Evolutionary conservation across 2,888 invertebrate species (phyloP).

Genomic region (Craniophora ligustri): DNA sequence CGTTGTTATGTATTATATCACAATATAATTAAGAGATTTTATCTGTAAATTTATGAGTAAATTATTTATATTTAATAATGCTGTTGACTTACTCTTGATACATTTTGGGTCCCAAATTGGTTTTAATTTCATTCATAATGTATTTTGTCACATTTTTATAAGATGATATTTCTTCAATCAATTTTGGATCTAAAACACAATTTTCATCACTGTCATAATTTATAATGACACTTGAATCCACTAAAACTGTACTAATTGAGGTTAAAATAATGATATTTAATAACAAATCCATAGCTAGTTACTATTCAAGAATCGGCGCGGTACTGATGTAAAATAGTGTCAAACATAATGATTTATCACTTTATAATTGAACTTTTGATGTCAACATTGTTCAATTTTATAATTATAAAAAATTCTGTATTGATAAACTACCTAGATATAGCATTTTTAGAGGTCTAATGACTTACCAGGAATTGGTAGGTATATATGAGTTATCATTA

Average conservation of each 20-base stretch:
- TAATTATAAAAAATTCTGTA: too few species aligned
- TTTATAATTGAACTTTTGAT: conserved; percentile 34
- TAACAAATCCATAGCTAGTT: conserved; percentile 31
- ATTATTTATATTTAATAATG: background rate
- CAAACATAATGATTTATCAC: too few species aligned
- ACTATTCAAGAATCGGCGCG: conserved; percentile 6
- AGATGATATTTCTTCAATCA: conserved; percentile 86
- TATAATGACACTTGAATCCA: conserved; percentile 54
- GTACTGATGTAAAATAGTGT: conserved; percentile 30
- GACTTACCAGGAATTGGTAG: too few species aligned
- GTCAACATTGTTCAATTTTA: conserved; percentile 15
- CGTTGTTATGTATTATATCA: background rate
- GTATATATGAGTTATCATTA: too few species aligned
- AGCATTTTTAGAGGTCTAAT: too few species aligned
- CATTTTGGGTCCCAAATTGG: conserved; percentile 79
- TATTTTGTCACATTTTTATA: conserved; percentile 81
- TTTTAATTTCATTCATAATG: conserved; percentile 84
- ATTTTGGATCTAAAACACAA: conserved; percentile 55
- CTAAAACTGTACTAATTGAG: conserved; percentile 24
- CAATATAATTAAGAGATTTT: background rate
- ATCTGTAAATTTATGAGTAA: background rate
- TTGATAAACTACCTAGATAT: background rate
- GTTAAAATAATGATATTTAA: conserved; percentile 37
- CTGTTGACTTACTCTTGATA: conserved; percentile 76
- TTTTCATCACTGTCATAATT: conserved; percentile 54